phyloP scores from a whole-genome alignment of 2,888 invertebrate species.

The Tenthredo amoena region DNA sequence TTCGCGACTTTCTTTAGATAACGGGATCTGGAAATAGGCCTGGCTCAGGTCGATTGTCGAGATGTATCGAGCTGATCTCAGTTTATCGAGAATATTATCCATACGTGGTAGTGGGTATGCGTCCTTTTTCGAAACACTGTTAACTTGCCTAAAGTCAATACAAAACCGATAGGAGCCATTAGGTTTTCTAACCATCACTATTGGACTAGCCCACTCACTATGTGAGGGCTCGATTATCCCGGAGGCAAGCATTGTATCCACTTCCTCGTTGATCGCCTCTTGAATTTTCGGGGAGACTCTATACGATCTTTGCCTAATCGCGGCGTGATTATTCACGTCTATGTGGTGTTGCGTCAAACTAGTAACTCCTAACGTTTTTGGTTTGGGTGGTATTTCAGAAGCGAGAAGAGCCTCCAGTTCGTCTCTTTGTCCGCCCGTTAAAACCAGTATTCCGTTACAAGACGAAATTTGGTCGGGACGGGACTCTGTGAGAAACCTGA shows the following conservation, averaged over 20 bases:
- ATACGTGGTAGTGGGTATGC: constrained; percentile 63
- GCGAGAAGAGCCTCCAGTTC: not conserved
- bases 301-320: constrained; percentile 53
- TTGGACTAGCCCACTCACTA: constrained; percentile 65
- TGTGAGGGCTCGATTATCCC: constrained; percentile 66
- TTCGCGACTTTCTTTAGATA: constrained; percentile 52
- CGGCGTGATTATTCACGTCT: constrained; percentile 30
- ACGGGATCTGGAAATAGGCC: constrained; percentile 59
- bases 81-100: constrained; percentile 58
- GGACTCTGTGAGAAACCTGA: not conserved
- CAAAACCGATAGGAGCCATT: constrained; percentile 64
- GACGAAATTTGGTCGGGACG: not conserved
- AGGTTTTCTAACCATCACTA: constrained; percentile 64
- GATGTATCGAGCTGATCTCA: constrained; percentile 57
- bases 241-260: constrained; percentile 66
- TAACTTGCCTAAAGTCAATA: constrained; percentile 64
- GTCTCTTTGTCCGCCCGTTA: not conserved
- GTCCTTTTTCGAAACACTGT: constrained; percentile 63
- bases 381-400: constrained; percentile 7
- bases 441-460: constrained; percentile 24
- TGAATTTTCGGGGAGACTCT: constrained; percentile 37
- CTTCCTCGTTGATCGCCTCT: constrained; percentile 57
- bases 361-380: constrained; percentile 33
- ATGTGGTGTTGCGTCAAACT: constrained; percentile 45
- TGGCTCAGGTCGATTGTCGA: constrained; percentile 32